These are phyloP conservation scores for Drosophila siamana DNA, from an alignment of 2,888 invertebrate genomes.

Conservation along the genomic window DNA sequence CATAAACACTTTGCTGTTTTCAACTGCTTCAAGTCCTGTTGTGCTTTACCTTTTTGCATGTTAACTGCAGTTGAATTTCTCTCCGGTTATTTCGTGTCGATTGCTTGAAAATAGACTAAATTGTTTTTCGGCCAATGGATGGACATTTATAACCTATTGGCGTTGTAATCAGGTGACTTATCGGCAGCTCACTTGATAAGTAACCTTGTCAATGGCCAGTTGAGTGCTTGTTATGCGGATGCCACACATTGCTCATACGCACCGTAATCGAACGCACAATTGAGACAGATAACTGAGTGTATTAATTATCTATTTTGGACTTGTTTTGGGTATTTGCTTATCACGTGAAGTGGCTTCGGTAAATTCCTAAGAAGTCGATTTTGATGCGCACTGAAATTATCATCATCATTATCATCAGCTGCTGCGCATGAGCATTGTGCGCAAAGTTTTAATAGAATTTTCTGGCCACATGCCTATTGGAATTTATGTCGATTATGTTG, in stretches of 20 bases:
- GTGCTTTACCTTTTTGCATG: constrained; percentile 64
- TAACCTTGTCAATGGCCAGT: constrained; percentile 51
- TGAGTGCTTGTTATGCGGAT: constrained; percentile 45
- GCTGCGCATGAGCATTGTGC: constrained; percentile 40
- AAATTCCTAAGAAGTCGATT: constrained; percentile 29
- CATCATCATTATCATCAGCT: constrained; percentile 14
- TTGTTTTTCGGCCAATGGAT: constrained; percentile 16
- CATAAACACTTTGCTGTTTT: no score
- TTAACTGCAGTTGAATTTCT: constrained; percentile 31
- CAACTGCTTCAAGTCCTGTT: background rate
- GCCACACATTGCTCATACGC: constrained; percentile 43
- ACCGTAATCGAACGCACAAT: constrained; percentile 43
- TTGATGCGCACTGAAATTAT: constrained; percentile 25
- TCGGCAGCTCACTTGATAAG: constrained; percentile 42
- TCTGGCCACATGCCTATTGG: constrained; percentile 67
- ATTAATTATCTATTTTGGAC: constrained; percentile 32
- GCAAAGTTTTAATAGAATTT: constrained; percentile 77
- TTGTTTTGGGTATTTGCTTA: constrained; percentile 28
- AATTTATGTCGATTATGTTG: constrained; percentile 80
- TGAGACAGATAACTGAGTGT: constrained; percentile 48
- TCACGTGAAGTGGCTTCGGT: constrained; percentile 49
- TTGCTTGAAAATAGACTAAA: constrained; percentile 59
- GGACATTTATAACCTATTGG: constrained; percentile 59
- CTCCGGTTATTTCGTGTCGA: constrained; percentile 21
- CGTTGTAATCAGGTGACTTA: constrained; percentile 52